These are phyloP conservation scores for Conomelus anceps DNA, from an alignment of 2,888 invertebrate genomes.

Conservation along the genomic window DNA sequence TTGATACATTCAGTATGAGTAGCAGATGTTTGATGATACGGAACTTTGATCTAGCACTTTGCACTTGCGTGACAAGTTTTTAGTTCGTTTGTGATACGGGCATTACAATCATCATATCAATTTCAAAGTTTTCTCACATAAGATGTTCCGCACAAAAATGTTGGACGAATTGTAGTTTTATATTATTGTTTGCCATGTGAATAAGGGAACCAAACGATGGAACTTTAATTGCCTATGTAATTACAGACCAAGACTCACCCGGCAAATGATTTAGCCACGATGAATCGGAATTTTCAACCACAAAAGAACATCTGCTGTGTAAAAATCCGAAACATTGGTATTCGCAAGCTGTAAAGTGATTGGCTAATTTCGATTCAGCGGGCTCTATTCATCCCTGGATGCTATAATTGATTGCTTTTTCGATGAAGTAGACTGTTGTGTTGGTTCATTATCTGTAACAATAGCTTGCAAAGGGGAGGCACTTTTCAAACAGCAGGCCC, in stretches of 20 bases:
- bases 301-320: neutral
- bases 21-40: neutral
- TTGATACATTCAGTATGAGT: neutral
- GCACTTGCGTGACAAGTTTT: neutral
- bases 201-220: neutral
- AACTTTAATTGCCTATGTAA: neutral
- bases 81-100: neutral
- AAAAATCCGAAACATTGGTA: neutral
- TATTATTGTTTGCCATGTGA: neutral
- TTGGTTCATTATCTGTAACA: neutral
- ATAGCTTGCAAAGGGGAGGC: neutral
- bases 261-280: neutral
- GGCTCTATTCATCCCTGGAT: neutral
- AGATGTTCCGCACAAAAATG: neutral
- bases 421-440: neutral
- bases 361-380: neutral
- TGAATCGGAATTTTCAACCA: neutral
- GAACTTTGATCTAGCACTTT: neutral
- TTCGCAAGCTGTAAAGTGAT: neutral
- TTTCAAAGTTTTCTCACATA: neutral
- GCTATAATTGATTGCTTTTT: neutral
- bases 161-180: too few species aligned
- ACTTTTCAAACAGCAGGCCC: neutral
- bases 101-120: neutral
- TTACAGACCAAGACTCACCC: neutral